These are phyloP conservation scores for Tricholauxania praeusta DNA, from an alignment of 2,888 invertebrate genomes.

Conservation along the genomic window DNA sequence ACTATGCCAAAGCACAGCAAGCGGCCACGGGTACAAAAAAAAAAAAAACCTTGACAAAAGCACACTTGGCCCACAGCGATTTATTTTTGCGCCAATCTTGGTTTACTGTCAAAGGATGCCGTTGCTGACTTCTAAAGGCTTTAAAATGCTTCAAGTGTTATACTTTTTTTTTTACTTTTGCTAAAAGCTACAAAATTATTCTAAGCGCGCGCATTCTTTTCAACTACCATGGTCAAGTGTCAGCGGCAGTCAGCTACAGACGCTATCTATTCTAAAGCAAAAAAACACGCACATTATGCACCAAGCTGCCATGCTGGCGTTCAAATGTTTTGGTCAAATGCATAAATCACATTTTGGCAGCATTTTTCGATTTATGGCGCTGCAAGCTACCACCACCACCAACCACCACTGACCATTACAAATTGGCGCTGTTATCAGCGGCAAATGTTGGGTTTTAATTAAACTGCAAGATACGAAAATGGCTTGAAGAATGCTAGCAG, in stretches of 20 bases:
- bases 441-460: no score
- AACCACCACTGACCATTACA: conserved; percentile 5
- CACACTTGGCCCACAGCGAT: neutral
- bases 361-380: conserved; percentile 4
- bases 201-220: neutral
- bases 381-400: neutral
- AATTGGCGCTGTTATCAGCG: conserved; percentile 5
- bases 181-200: neutral
- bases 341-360: conserved; percentile 15
- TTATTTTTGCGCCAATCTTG: no score
- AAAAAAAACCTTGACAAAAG: neutral
- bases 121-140: neutral
- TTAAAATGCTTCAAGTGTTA: neutral
- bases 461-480: no score
- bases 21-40: no score
- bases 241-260: neutral
- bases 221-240: conserved; percentile 19
- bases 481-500: no score
- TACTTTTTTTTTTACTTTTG: neutral
- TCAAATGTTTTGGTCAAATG: neutral
- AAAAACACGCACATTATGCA: neutral
- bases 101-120: conserved; percentile 5
- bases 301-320: neutral
- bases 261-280: neutral
- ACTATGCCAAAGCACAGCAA: no score